Percentiles rank a stretch among this genome's conserved stretches.
Evolutionary conservation across 35 echinoderm and acorn worm genomes (phyloP).

Genomic region (Hemicentrotus pulcherrimus): DNA sequence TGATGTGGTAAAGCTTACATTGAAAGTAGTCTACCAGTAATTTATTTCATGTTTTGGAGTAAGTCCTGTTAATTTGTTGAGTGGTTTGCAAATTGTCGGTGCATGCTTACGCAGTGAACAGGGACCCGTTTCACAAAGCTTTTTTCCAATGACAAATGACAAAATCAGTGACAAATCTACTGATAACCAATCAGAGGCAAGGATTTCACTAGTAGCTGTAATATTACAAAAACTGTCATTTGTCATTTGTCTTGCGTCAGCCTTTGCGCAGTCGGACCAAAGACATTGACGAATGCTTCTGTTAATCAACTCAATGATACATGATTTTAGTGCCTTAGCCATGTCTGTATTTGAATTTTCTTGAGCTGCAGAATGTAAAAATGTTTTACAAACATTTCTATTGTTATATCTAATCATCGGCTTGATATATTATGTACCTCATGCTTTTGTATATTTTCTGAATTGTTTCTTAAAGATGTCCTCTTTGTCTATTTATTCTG

Average conservation of each 20-base stretch:
- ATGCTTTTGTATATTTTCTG: not conserved
- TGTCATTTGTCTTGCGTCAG: not conserved
- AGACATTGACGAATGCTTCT: not conserved
- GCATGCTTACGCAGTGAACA: too few relatives aligned
- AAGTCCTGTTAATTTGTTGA: not conserved
- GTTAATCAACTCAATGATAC: not conserved
- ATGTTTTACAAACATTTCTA: not conserved
- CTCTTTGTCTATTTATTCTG: not conserved
- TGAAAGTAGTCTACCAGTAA: not conserved
- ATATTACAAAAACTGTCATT: too few relatives aligned
- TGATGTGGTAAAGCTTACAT: not conserved
- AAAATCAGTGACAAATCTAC: too few relatives aligned
- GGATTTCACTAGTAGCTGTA: too few relatives aligned
- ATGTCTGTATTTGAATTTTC: not conserved
- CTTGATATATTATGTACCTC: not conserved
- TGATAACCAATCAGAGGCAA: too few relatives aligned
- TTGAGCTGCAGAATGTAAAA: not conserved
- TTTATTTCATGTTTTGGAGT: not conserved
- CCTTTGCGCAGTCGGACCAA: not conserved
- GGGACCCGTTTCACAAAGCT: too few relatives aligned
- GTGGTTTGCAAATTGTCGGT: not conserved
- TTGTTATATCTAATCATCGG: not conserved
- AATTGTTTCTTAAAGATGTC: not conserved
- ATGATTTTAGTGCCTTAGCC: conserved; percentile 2
- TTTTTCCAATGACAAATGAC: too few relatives aligned